Evolutionary conservation across 64 coral and sea anemone species (phyloP).

Genomic region (Montipora capricornis): DNA sequence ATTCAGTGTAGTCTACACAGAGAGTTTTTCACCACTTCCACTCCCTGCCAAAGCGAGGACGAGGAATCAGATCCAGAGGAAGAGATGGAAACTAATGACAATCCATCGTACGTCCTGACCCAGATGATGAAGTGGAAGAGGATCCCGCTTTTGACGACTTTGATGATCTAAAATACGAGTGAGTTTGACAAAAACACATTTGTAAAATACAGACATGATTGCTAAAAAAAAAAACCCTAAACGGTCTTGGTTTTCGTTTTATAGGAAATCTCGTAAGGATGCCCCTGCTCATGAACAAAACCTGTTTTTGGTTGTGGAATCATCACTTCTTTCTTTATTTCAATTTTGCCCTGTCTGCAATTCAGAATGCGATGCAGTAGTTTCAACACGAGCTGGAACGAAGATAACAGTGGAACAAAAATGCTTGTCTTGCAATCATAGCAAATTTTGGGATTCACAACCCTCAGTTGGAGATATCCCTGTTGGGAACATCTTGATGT

Average conservation of each 20-base stretch:
- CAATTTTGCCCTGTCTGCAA: slow-evolving; percentile 5
- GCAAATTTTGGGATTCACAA: slow-evolving; percentile 19
- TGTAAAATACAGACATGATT: too few relatives aligned
- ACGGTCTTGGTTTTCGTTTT: not conserved
- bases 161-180: too few relatives aligned
- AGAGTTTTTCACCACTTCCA: too few relatives aligned
- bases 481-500: slow-evolving; percentile 48
- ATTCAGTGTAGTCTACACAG: too few relatives aligned
- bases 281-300: slow-evolving; percentile 3
- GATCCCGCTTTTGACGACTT: too few relatives aligned
- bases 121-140: too few relatives aligned
- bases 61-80: too few relatives aligned
- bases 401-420: not conserved
- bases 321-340: slow-evolving; percentile 20
- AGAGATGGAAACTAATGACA: too few relatives aligned
- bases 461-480: slow-evolving; percentile 26
- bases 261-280: not conserved
- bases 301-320: slow-evolving; percentile 30
- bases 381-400: not conserved
- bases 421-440: slow-evolving; percentile 22
- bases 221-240: not conserved
- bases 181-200: too few relatives aligned
- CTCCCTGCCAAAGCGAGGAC: too few relatives aligned
- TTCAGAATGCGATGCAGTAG: not conserved
- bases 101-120: too few relatives aligned